Percentiles rank a stretch among this genome's conserved stretches.
Evolutionary conservation across 2,113 vertebrate species (phyloP).

Genomic region (Phalacrocorax pelagicus): DNA sequence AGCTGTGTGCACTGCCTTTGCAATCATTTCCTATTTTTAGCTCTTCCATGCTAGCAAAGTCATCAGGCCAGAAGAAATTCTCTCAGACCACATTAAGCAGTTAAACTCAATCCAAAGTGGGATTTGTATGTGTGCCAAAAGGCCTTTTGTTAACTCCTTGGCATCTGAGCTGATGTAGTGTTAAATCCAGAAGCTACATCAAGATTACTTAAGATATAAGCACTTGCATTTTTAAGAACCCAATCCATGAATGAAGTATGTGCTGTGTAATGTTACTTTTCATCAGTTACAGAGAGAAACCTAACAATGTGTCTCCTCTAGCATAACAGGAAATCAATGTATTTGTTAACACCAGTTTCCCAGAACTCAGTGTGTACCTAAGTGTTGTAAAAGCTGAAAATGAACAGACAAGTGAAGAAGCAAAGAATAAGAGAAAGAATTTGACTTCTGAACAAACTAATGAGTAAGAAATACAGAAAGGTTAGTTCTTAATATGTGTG

Average conservation of each 20-base stretch:
- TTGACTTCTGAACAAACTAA: not conserved
- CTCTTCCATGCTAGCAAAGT: not conserved
- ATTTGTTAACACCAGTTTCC: not conserved
- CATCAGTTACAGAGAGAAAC: not conserved
- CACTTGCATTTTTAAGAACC: not conserved
- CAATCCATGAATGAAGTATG: not conserved
- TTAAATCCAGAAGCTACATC: not conserved
- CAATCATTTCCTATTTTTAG: not conserved
- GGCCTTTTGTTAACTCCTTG: not conserved
- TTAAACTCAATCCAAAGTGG: not conserved
- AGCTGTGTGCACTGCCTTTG: not conserved
- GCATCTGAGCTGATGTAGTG: not conserved
- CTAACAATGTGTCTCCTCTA: not conserved
- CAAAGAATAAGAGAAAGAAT: not conserved
- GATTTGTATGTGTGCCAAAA: not conserved
- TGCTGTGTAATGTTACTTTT: not conserved
- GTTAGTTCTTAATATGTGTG: not conserved
- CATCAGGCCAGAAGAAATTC: not conserved
- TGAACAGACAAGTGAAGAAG: not conserved
- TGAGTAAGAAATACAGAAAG: not conserved
- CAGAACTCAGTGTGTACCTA: not conserved
- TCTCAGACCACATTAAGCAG: not conserved
- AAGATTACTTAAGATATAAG: not conserved
- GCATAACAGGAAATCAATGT: conserved; percentile 15
- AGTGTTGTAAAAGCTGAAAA: not conserved